These are phyloP conservation scores for Liolophura sinensis DNA, from an alignment of 1,140 invertebrate genomes.

Conservation along the genomic window DNA sequence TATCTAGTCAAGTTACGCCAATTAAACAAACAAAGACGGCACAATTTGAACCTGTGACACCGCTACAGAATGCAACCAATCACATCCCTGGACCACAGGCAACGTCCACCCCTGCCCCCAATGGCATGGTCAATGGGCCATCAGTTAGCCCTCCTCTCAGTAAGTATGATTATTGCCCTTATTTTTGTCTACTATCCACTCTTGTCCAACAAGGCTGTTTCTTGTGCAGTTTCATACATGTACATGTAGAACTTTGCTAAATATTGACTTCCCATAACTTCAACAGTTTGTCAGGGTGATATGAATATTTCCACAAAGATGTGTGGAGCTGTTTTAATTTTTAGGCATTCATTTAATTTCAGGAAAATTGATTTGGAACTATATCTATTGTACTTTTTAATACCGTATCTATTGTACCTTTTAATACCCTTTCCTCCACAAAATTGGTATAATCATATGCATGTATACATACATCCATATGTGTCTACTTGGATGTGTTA, in stretches of 20 bases:
- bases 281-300: background rate
- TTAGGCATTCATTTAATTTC: too few relatives aligned
- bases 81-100: slow-evolving; percentile 25
- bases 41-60: slow-evolving; percentile 30
- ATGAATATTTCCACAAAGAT: background rate
- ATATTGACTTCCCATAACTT: background rate
- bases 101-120: slow-evolving; percentile 35
- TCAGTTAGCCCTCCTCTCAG: slow-evolving; percentile 24
- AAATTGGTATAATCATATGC: too few relatives aligned
- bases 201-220: background rate
- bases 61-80: slow-evolving; percentile 22
- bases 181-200: background rate
- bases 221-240: background rate
- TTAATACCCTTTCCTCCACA: too few relatives aligned
- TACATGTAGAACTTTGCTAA: background rate
- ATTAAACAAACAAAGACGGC: slow-evolving; percentile 14
- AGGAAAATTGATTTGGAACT: too few relatives aligned
- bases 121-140: slow-evolving; percentile 28
- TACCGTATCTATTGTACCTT: too few relatives aligned
- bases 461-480: too few relatives aligned
- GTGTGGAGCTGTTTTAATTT: too few relatives aligned
- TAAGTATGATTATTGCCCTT: slow-evolving; percentile 10
- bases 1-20: too few relatives aligned
- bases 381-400: too few relatives aligned
- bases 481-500: too few relatives aligned